Base-by-base conservation (phyloP, 2,888 invertebrate species). In the Eutolmus rufibarbis region DNA sequence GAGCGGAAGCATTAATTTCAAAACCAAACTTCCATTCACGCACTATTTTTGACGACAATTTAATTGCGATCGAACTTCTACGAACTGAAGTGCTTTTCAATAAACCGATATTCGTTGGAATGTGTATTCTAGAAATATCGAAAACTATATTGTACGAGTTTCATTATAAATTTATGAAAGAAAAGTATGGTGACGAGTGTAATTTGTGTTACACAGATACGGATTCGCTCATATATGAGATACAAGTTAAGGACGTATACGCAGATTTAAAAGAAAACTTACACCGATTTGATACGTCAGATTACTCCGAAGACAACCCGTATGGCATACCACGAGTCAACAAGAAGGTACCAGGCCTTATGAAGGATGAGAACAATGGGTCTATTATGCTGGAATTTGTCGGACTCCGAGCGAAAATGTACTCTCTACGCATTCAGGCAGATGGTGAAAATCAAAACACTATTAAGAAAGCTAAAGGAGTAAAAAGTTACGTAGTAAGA, bases 101-200 rank as follows among this genome's bases (percentile, higher is more conserved):
- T 12, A 43, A 43, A 43, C 43, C 43, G 43, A 90, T 92, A 34
- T 92, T 92, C 88, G 88, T 91, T 4, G 92, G 92, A 31, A 90
- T 92, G 28, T 74, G 74, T 74, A 28, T 74, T 28, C 74, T 74
- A 23, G 28, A 74, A 74, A 9, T 28, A 28, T 74, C 74, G n/a
- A 56, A 56, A 56, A n/a, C n/a, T 16, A 56, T n/a, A 19, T n/a
- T 56, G 56, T 56, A 56, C 19, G 56, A 56, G n/a, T 56, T 19
- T 19, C 56, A 56, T 56, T 56, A 56, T 56, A 19, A 56, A 56
- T 56, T 56, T 56, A 56, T 56, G 19, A n/a, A 56, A 19, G n/a
- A 16, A 19, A 16, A 19, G 7, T 56, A 56, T 56, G 19, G 16
- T 56, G 16, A 3, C 56, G 1, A 43, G 43, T 43, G 43, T 56